Percentiles rank a stretch among this genome's conserved stretches.
phyloP scores from a whole-genome alignment of 2,888 invertebrate species.

The Leptinotarsa rubiginosa region DNA sequence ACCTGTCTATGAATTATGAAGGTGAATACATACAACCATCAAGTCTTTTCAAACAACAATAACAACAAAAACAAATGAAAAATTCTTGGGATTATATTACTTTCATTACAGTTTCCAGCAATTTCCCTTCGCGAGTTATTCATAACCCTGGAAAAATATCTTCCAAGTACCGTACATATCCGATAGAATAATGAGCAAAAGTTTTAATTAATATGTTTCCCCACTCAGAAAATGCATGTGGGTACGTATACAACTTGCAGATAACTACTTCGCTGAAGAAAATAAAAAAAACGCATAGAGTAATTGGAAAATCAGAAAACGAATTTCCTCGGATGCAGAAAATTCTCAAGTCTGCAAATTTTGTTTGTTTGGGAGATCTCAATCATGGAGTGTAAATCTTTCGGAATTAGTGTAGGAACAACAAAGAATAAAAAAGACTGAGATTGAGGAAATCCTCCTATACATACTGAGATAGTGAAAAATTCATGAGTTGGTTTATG shows the following conservation, averaged over 20 bases:
- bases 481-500: too few relatives aligned
- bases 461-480: too few relatives aligned
- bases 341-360: neutral
- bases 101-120: neutral
- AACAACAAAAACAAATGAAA: too few relatives aligned
- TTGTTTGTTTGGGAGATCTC: neutral
- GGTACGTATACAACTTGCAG: conserved; percentile 7
- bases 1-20: too few relatives aligned
- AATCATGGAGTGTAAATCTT: neutral
- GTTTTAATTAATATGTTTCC: conserved; percentile 18
- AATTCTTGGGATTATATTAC: neutral
- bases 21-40: too few relatives aligned
- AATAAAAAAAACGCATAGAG: neutral
- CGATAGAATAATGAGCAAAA: conserved; percentile 11
- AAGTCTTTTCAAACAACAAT: too few relatives aligned
- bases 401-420: neutral
- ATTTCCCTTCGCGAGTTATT: neutral
- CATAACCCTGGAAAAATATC: conserved; percentile 10
- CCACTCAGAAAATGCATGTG: conserved; percentile 15
- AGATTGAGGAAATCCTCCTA: too few relatives aligned
- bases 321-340: neutral
- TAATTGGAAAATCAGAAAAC: conserved; percentile 6
- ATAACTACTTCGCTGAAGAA: neutral
- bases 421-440: neutral
- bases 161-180: neutral